phyloP scores from a whole-genome alignment of 2,888 invertebrate genomes.

The Ormia ochracea region DNA sequence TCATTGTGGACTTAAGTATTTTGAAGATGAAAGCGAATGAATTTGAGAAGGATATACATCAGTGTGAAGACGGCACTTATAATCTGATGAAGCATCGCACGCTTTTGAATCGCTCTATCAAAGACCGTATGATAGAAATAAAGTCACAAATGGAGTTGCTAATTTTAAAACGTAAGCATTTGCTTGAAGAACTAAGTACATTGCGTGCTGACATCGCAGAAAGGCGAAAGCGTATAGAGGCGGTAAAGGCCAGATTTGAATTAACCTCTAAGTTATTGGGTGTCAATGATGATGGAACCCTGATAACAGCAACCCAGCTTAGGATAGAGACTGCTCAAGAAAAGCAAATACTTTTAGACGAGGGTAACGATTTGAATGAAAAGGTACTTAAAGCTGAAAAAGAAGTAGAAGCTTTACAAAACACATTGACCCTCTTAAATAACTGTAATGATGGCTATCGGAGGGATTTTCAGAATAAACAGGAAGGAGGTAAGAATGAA shows the following conservation, averaged over 20 bases:
- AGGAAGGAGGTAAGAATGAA: slow-evolving; percentile 66
- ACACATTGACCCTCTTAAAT: slow-evolving; percentile 89
- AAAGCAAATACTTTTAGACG: slow-evolving; percentile 82
- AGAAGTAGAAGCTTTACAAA: slow-evolving; percentile 92
- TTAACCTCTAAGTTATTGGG: slow-evolving; percentile 79
- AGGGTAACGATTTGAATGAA: slow-evolving; percentile 89
- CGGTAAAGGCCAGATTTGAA: slow-evolving; percentile 80
- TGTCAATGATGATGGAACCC: slow-evolving; percentile 85
- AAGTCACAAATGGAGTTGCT: slow-evolving; percentile 82
- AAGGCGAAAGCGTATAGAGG: slow-evolving; percentile 81
- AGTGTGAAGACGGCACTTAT: slow-evolving; percentile 82
- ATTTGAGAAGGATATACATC: slow-evolving; percentile 81
- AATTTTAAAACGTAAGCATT: slow-evolving; percentile 80
- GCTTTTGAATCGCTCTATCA: slow-evolving; percentile 84
- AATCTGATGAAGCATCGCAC: slow-evolving; percentile 83
- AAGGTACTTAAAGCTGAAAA: slow-evolving; percentile 84
- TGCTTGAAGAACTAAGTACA: slow-evolving; percentile 80
- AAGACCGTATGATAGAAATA: slow-evolving; percentile 83
- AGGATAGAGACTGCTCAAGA: slow-evolving; percentile 83
- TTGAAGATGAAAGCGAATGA: slow-evolving; percentile 83
- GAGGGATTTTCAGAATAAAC: slow-evolving; percentile 79
- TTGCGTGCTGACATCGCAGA: slow-evolving; percentile 82
- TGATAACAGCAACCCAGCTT: slow-evolving; percentile 83
- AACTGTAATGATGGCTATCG: slow-evolving; percentile 87
- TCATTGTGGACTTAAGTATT: slow-evolving; percentile 82